Evolutionary conservation across 2,113 vertebrate genomes (phyloP).

Genomic region (Corvus cornix): DNA sequence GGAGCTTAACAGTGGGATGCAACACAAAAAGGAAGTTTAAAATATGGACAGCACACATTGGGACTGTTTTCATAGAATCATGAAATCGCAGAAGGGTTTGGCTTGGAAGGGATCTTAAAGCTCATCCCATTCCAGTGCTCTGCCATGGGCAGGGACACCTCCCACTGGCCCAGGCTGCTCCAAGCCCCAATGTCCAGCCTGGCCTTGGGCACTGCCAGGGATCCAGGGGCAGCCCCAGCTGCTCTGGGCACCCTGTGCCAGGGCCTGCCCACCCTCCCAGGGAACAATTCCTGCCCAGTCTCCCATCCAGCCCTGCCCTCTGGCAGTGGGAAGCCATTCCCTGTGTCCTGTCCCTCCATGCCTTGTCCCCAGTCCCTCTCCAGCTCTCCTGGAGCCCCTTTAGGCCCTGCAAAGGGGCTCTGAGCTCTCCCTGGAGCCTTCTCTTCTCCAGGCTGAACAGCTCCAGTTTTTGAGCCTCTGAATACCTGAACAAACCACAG

Average conservation of each 20-base stretch:
- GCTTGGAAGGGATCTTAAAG: not conserved
- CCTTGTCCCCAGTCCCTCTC: not conserved
- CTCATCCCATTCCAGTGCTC: too few relatives aligned
- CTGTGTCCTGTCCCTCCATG: not conserved
- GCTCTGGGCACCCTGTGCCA: not conserved
- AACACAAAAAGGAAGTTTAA: not conserved
- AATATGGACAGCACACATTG: rapidly evolving
- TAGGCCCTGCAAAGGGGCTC: rapidly evolving
- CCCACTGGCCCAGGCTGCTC: too few relatives aligned
- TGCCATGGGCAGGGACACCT: too few relatives aligned
- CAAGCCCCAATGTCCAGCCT: too few relatives aligned
- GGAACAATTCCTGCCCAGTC: rapidly evolving
- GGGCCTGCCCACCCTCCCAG: rapidly evolving
- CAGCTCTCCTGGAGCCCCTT: not conserved
- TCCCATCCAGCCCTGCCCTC: not conserved
- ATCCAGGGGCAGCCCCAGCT: not conserved
- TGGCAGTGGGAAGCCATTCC: not conserved
- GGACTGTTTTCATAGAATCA: not conserved
- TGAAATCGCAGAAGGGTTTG: not conserved
- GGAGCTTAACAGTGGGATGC: not conserved
- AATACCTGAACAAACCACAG: not conserved
- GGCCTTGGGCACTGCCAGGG: too few relatives aligned
- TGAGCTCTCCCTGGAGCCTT: rapidly evolving
- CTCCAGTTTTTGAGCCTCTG: not conserved
- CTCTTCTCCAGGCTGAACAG: not conserved